Evolutionary conservation across 2,888 invertebrate genomes (phyloP).

Genomic region (Atrina japonica): DNA sequence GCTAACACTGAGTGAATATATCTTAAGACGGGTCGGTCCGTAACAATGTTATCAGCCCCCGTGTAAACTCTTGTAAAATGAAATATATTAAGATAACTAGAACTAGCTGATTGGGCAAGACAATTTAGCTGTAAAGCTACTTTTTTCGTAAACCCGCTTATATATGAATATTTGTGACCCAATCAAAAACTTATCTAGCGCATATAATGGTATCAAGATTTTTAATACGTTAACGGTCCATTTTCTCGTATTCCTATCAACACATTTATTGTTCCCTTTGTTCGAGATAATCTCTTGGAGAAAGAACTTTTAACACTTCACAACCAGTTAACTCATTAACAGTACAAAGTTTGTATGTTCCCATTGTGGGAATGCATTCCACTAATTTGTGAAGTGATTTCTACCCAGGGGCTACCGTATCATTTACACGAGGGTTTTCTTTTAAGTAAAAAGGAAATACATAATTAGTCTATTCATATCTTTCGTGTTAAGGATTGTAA

Average conservation of each 20-base stretch:
- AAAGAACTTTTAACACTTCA: slow-evolving; percentile 33
- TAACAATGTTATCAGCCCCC: neutral
- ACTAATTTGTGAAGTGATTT: slow-evolving; percentile 9
- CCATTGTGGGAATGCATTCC: slow-evolving; percentile 15
- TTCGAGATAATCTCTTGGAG: slow-evolving; percentile 42
- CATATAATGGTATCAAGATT: slow-evolving; percentile 46
- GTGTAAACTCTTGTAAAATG: slow-evolving; percentile 14
- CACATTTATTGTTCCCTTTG: slow-evolving; percentile 46
- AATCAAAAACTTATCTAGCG: slow-evolving; percentile 19
- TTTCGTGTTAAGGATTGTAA: no score
- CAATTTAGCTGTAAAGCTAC: slow-evolving; percentile 12
- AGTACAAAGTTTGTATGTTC: slow-evolving; percentile 37
- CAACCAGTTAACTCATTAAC: slow-evolving; percentile 45
- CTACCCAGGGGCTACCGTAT: slow-evolving; percentile 3
- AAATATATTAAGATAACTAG: slow-evolving; percentile 14
- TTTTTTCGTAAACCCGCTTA: slow-evolving; percentile 26
- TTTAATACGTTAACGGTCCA: slow-evolving; percentile 61
- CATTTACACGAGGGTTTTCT: neutral
- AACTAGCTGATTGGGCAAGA: slow-evolving; percentile 8
- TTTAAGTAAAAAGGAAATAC: neutral
- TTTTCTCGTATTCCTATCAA: slow-evolving; percentile 44
- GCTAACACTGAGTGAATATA: slow-evolving; percentile 5
- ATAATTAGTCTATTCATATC: neutral
- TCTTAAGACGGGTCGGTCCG: slow-evolving; percentile 9
- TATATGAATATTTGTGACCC: slow-evolving; percentile 19